Conservation (phyloP, 1,140 invertebrate species). For the Cherax quadricarinatus region DNA sequence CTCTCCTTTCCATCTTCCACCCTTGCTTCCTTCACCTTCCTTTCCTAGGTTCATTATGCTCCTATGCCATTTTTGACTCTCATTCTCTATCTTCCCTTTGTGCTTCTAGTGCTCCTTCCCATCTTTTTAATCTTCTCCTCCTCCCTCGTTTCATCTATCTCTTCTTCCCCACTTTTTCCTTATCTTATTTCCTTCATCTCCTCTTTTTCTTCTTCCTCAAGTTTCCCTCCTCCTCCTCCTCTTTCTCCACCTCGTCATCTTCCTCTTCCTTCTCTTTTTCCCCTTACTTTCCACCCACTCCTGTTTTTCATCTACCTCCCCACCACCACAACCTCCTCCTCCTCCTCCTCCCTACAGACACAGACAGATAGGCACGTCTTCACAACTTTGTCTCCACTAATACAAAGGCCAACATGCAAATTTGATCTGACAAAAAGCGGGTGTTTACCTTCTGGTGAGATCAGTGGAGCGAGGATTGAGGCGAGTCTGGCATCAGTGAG, state of each 20-base stretch:
- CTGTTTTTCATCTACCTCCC: background rate
- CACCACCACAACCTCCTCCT: background rate
- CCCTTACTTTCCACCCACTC: background rate
- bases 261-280: background rate
- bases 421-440: slow-evolving; percentile 19
- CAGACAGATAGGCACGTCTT: background rate
- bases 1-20: background rate
- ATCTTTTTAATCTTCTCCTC: background rate
- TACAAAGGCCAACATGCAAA: slow-evolving; percentile 39
- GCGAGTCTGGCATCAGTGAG: background rate
- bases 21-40: background rate
- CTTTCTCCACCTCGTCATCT: background rate
- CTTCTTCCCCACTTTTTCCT: background rate
- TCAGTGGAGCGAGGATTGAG: background rate
- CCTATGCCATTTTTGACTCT: background rate
- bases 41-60: background rate
- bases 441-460: slow-evolving; percentile 19
- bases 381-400: slow-evolving; percentile 9
- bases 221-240: background rate
- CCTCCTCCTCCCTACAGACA: background rate
- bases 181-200: background rate
- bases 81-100: background rate
- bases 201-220: background rate
- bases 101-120: background rate
- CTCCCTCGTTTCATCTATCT: background rate